Evolutionary conservation across 2,113 vertebrate genomes (phyloP).

Genomic region (Coturnix japonica): DNA sequence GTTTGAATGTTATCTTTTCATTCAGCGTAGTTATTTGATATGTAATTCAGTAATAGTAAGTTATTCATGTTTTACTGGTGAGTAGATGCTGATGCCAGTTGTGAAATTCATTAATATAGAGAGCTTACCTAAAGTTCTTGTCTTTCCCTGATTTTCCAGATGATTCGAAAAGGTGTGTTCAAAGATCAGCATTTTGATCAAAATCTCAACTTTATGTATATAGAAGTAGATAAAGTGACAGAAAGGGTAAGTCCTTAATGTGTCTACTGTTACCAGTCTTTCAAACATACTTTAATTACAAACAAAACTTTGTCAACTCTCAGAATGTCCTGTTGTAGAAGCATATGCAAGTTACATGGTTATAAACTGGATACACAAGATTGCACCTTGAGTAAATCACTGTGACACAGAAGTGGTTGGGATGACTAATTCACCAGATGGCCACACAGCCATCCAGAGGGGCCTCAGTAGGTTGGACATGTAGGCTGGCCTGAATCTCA

Average conservation of each 20-base stretch:
- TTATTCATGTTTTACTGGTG: background rate
- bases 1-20: background rate
- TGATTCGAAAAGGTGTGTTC: conserved; percentile 98
- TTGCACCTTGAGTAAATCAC: background rate
- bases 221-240: conserved; percentile 99
- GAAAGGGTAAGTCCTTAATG: conserved; percentile 88
- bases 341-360: background rate
- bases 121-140: background rate
- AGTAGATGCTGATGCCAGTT: background rate
- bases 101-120: background rate
- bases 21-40: background rate
- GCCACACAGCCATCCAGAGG: background rate
- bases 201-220: conserved; percentile 99
- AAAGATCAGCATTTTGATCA: conserved; percentile 99
- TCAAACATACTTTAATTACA: background rate
- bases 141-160: conserved; percentile 79
- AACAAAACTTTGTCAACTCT: background rate
- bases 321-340: background rate
- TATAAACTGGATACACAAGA: background rate
- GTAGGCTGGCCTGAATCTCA: background rate
- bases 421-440: background rate
- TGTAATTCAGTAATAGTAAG: background rate
- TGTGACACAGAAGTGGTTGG: background rate
- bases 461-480: background rate
- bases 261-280: background rate